Evolutionary conservation across 2,797 vertebrate genomes (phyloP).

Genomic region (Xiphophorus birchmanni): DNA sequence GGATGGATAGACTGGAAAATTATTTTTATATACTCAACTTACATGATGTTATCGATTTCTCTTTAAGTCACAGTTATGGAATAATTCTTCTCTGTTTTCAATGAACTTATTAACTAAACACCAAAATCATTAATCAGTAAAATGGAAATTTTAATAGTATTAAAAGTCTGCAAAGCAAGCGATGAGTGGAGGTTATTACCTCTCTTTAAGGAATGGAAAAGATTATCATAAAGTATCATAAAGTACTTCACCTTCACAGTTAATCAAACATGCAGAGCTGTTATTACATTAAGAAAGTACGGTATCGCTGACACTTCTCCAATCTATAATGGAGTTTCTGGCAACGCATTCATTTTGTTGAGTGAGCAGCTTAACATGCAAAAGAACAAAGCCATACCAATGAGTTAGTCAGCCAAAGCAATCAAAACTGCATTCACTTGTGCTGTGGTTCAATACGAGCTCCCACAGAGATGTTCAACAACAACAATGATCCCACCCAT

Average conservation of each 20-base stretch:
- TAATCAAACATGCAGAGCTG: constrained; percentile 21
- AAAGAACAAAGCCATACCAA: constrained; percentile 51
- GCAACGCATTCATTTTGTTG: constrained; percentile 16
- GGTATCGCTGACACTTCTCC: constrained; percentile 1
- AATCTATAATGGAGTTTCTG: constrained; percentile 34
- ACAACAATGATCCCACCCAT: constrained; percentile 44
- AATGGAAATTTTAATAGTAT: constrained; percentile 54
- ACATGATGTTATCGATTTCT: constrained; percentile 52
- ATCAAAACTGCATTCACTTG: constrained; percentile 66
- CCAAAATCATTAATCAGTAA: constrained; percentile 51
- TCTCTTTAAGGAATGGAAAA: constrained; percentile 2
- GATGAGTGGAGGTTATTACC: constrained; percentile 30
- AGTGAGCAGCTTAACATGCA: constrained; percentile 55
- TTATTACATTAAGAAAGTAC: background rate
- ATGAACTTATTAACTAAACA: constrained; percentile 53
- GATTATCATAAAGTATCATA: constrained; percentile 12
- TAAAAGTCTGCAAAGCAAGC: constrained; percentile 39
- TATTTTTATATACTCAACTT: background rate
- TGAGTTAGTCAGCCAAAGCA: constrained; percentile 57
- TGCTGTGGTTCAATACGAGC: constrained; percentile 52
- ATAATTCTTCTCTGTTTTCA: background rate
- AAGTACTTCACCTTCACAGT: constrained; percentile 8
- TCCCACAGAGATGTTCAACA: constrained; percentile 56
- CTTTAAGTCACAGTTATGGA: background rate
- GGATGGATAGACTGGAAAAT: background rate